Conservation (phyloP, 2,888 invertebrate species). For the Yponomeuta sedellus region DNA sequence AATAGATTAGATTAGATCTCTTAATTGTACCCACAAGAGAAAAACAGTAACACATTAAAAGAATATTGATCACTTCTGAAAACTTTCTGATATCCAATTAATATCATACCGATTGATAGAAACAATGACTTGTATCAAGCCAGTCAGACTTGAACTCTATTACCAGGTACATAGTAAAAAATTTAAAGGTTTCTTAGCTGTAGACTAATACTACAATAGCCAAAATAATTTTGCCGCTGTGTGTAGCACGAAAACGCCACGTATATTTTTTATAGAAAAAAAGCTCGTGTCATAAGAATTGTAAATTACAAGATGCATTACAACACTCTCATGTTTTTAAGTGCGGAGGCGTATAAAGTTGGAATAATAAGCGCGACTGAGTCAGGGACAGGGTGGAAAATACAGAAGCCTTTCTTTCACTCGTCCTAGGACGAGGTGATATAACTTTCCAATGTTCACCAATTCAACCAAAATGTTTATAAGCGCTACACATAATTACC, state of each 20-base stretch:
- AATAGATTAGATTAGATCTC: too few relatives aligned
- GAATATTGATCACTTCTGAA: too few relatives aligned
- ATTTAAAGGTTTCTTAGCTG: too few relatives aligned
- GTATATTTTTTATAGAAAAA: not conserved
- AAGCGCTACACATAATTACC: too few relatives aligned
- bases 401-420: not conserved
- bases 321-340: conserved; percentile 1
- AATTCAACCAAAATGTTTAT: too few relatives aligned
- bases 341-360: not conserved
- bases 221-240: not conserved
- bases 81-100: too few relatives aligned
- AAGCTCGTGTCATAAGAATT: conserved; percentile 3
- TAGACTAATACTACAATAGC: not conserved
- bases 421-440: not conserved
- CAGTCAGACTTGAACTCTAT: too few relatives aligned
- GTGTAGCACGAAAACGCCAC: not conserved
- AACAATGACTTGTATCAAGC: too few relatives aligned
- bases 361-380: not conserved
- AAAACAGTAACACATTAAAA: too few relatives aligned
- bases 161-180: too few relatives aligned
- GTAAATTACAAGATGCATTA: not conserved
- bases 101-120: too few relatives aligned
- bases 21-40: too few relatives aligned
- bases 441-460: not conserved
- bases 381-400: not conserved